Conservation (phyloP, 2,888 invertebrate genomes). For the Amblyjoppa fuscipennis region DNA sequence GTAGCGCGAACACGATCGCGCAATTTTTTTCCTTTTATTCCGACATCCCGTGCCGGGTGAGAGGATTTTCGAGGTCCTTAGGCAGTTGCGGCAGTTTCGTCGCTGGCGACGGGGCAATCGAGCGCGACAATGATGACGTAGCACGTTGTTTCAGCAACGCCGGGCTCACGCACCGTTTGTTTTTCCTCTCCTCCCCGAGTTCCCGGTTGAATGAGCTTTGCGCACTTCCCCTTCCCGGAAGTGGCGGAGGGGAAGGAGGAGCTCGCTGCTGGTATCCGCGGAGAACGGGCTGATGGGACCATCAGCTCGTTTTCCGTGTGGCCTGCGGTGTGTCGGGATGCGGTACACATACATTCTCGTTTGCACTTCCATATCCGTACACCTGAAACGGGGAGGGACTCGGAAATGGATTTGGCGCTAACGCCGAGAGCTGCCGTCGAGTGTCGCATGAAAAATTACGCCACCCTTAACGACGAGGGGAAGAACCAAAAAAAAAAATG, state of each 20-base stretch:
- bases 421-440: background rate
- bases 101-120: conserved; percentile 21
- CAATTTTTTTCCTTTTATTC: background rate
- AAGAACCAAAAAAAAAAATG: conserved; percentile 13
- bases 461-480: conserved; percentile 33
- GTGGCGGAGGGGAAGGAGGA: background rate
- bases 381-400: conserved; percentile 5
- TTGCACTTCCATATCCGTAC: background rate
- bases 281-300: conserved; percentile 43
- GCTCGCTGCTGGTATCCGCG: conserved; percentile 9
- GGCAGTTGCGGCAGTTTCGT: background rate
- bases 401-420: conserved; percentile 11
- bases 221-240: conserved; percentile 12
- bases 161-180: conserved; percentile 53
- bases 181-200: conserved; percentile 33
- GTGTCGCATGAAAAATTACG: conserved; percentile 63
- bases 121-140: conserved; percentile 21
- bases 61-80: conserved; percentile 1
- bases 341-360: conserved; percentile 21
- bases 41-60: background rate
- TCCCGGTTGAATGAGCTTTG: conserved; percentile 49
- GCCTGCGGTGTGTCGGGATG: conserved; percentile 6
- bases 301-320: conserved; percentile 45
- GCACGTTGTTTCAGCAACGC: conserved; percentile 32
- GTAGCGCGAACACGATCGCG: background rate